Evolutionary conservation across 2,113 vertebrate genomes (phyloP).

Genomic region (Chaenogobius annularis): DNA sequence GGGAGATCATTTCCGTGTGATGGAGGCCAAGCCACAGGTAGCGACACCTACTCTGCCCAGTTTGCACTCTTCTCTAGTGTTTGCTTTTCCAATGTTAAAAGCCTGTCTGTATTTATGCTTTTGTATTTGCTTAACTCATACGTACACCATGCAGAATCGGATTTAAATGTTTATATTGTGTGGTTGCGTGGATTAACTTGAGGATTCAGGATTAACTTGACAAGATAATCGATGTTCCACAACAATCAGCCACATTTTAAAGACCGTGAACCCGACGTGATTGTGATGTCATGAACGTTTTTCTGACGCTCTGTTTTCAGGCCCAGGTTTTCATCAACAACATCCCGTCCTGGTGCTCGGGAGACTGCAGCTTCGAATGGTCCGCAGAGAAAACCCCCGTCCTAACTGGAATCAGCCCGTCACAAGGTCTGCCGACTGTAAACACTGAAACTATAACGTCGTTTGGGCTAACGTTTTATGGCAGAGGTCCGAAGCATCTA

Average conservation of each 20-base stretch:
- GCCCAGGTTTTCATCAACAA: slow-evolving; percentile 82
- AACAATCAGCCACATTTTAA: not conserved
- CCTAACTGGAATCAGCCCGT: slow-evolving; percentile 71
- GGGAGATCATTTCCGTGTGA: slow-evolving; percentile 78
- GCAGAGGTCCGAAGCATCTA: no score
- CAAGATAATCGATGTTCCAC: not conserved
- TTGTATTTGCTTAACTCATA: not conserved
- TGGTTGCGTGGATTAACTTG: not conserved
- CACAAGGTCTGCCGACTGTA: slow-evolving; percentile 66
- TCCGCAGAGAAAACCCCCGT: slow-evolving; percentile 67
- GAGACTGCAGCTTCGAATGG: slow-evolving; percentile 81
- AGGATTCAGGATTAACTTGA: not conserved
- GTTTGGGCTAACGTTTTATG: no score
- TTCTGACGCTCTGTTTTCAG: slow-evolving; percentile 53
- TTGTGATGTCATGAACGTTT: not conserved
- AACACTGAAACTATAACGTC: not conserved
- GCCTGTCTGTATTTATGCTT: slow-evolving; percentile 3
- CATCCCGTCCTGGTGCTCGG: slow-evolving; percentile 80
- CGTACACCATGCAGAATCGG: not conserved
- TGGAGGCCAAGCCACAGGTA: slow-evolving; percentile 80
- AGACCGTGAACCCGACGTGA: not conserved
- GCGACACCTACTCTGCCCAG: not conserved
- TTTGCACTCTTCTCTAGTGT: not conserved
- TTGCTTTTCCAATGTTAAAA: not conserved
- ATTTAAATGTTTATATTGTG: not conserved